Evolutionary conservation across 2,113 vertebrate genomes (phyloP).

Genomic region (Halcyon senegalensis): DNA sequence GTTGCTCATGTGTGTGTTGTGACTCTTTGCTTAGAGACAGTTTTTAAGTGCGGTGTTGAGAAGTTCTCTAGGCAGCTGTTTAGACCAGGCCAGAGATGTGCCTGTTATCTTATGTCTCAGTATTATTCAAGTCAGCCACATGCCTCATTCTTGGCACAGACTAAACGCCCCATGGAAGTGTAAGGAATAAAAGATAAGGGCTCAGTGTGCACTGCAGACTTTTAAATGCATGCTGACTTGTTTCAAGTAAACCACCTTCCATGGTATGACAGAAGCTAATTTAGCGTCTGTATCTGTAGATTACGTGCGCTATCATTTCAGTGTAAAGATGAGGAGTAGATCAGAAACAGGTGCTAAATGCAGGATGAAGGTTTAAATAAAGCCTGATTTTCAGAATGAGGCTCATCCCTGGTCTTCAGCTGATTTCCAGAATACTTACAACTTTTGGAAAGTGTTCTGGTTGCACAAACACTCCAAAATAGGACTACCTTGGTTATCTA

Average conservation of each 20-base stretch:
- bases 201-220: not conserved
- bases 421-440: not conserved
- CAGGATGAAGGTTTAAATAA: not conserved
- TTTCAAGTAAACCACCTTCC: not conserved
- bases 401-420: not conserved
- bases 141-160: not conserved
- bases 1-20: accelerated
- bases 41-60: not conserved
- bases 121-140: not conserved
- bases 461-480: not conserved
- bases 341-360: not conserved
- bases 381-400: not conserved
- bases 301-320: not conserved
- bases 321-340: not conserved
- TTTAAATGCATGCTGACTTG: not conserved
- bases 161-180: not conserved
- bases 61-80: not conserved
- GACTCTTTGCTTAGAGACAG: not conserved
- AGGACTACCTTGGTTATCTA: not conserved
- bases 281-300: not conserved
- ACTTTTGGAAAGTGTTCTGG: not conserved
- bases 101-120: not conserved
- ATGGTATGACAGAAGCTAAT: not conserved
- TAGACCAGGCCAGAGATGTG: not conserved
- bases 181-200: not conserved